phyloP scores from a whole-genome alignment of 1,140 invertebrate genomes.

The Papilio dardanus region DNA sequence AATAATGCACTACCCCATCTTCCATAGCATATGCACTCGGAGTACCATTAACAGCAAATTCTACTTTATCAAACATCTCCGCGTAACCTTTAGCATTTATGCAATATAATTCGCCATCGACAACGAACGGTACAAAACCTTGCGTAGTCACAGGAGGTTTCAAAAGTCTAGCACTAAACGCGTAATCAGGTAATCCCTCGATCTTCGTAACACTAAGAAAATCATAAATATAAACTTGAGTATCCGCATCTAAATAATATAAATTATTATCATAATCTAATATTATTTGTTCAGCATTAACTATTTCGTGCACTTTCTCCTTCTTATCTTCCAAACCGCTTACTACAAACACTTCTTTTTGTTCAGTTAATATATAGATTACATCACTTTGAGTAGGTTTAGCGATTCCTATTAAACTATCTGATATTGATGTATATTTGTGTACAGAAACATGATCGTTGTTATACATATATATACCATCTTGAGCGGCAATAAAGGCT shows the following conservation, averaged over 20 bases:
- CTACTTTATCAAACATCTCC: slow-evolving; percentile 43
- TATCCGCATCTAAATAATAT: slow-evolving; percentile 55
- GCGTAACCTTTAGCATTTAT: slow-evolving; percentile 52
- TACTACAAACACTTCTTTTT: slow-evolving; percentile 60
- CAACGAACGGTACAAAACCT: slow-evolving; percentile 39
- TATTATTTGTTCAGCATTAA: slow-evolving; percentile 56
- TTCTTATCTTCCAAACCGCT: slow-evolving; percentile 58
- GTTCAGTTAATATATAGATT: slow-evolving; percentile 61
- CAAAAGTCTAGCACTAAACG: slow-evolving; percentile 46
- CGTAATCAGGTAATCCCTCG: slow-evolving; percentile 50
- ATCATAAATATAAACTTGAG: slow-evolving; percentile 50
- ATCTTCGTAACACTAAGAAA: slow-evolving; percentile 51
- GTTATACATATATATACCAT: slow-evolving; percentile 66
- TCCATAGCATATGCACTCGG: slow-evolving; percentile 60
- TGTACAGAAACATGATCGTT: slow-evolving; percentile 46
- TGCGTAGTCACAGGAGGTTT: slow-evolving; percentile 46
- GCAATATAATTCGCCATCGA: slow-evolving; percentile 50
- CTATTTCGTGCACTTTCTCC: slow-evolving; percentile 50
- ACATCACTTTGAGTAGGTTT: slow-evolving; percentile 52
- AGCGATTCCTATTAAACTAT: slow-evolving; percentile 59
- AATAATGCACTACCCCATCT: slow-evolving; percentile 58
- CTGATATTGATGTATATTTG: slow-evolving; percentile 63
- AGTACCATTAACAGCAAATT: slow-evolving; percentile 44
- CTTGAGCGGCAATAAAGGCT: slow-evolving; percentile 57
- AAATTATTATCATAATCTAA: slow-evolving; percentile 60